These are phyloP conservation scores for Drosophila basisetae DNA, from an alignment of 2,888 invertebrate species.

Conservation along the genomic window DNA sequence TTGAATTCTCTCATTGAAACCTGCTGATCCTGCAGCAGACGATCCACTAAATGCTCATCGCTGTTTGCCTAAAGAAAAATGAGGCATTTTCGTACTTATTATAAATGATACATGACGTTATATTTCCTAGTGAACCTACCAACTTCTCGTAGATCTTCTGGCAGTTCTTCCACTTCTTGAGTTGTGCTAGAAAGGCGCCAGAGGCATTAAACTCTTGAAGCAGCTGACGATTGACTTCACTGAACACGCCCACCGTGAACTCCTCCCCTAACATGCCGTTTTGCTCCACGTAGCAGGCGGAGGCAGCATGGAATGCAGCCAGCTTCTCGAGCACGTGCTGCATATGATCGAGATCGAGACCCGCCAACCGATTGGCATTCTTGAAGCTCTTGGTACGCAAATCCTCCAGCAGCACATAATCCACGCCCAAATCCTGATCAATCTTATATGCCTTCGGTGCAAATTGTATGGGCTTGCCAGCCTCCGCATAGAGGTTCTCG, in stretches of 20 bases:
- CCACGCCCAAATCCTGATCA: constrained; percentile 72
- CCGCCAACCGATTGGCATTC: constrained; percentile 78
- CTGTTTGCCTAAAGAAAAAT: constrained; percentile 63
- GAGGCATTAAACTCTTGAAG: constrained; percentile 78
- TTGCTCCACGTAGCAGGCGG: constrained; percentile 83
- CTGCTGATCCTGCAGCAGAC: constrained; percentile 72
- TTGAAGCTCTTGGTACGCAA: constrained; percentile 74
- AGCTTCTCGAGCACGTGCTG: constrained; percentile 78
- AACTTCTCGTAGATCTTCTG: constrained; percentile 76
- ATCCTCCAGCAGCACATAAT: constrained; percentile 83
- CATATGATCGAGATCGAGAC: constrained; percentile 81
- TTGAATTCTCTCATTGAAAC: constrained; percentile 74
- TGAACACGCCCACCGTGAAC: constrained; percentile 76
- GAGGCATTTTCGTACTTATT: not conserved
- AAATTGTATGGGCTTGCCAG: constrained; percentile 74
- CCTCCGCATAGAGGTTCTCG: constrained; percentile 75
- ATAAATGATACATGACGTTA: not conserved
- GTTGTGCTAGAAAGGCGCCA: constrained; percentile 70
- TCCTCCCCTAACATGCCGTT: constrained; percentile 73
- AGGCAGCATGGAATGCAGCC: constrained; percentile 84
- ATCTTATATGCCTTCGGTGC: constrained; percentile 79
- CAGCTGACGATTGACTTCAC: constrained; percentile 66
- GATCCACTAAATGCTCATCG: constrained; percentile 78
- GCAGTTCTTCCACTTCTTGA: constrained; percentile 81
- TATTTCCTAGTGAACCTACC: constrained; percentile 47